Percentiles rank a stretch among this genome's conserved stretches.
These are phyloP conservation scores for Cyclargus thomasi DNA, from an alignment of 1,140 invertebrate genomes.

Conservation along the genomic window DNA sequence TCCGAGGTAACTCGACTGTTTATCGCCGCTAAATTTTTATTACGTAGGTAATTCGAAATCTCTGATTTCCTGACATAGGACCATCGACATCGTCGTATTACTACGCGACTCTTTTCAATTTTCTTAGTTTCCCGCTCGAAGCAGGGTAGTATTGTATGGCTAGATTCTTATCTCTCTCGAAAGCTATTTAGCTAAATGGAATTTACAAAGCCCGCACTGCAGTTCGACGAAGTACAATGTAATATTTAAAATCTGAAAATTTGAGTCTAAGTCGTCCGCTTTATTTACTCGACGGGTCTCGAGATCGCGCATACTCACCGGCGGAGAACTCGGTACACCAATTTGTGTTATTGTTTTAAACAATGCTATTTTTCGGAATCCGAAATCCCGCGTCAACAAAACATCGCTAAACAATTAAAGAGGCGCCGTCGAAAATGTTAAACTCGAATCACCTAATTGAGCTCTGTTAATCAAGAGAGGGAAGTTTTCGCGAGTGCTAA, in stretches of 20 bases:
- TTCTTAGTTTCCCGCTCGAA: constrained; percentile 71
- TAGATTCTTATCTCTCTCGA: constrained; percentile 73
- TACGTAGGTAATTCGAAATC: constrained; percentile 62
- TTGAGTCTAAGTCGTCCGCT: constrained; percentile 61
- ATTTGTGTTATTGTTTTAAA: constrained; percentile 21
- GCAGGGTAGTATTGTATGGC: constrained; percentile 69
- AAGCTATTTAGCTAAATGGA: constrained; percentile 75
- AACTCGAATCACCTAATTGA: constrained; percentile 67
- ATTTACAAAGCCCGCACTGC: constrained; percentile 73
- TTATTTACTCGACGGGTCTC: constrained; percentile 40
- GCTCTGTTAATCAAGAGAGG: constrained; percentile 66
- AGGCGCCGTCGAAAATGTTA: constrained; percentile 58
- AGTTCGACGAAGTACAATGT: constrained; percentile 72
- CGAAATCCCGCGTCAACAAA: constrained; percentile 23
- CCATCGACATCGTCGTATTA: constrained; percentile 60
- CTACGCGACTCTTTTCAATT: constrained; percentile 73
- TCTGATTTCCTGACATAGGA: constrained; percentile 68
- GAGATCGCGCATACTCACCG: background rate
- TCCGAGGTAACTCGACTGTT: constrained; percentile 51
- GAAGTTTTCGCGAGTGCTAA: constrained; percentile 69
- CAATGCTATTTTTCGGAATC: constrained; percentile 21
- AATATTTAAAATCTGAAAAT: constrained; percentile 74
- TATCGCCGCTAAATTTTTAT: constrained; percentile 65
- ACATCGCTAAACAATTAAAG: constrained; percentile 48
- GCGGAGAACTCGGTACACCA: background rate